Evolutionary conservation across 2,113 vertebrate species (phyloP).

Genomic region (Gadus chalcogrammus): DNA sequence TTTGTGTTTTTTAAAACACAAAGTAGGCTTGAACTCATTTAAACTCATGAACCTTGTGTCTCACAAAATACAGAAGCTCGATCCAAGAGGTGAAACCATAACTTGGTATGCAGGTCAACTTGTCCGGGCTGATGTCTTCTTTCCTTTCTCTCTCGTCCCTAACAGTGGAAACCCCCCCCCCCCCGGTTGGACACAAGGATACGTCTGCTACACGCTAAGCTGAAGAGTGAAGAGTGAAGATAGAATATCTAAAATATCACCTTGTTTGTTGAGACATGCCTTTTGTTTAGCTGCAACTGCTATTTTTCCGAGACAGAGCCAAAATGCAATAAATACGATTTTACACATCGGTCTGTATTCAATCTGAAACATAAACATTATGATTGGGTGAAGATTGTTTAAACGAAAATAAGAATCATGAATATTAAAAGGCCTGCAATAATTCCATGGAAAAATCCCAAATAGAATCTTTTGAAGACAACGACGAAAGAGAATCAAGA

Average conservation of each 20-base stretch:
- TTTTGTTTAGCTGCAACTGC: background rate
- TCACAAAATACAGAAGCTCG: no score
- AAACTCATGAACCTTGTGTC: no score
- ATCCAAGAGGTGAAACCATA: no score
- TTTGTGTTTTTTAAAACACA: no score
- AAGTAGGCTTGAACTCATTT: no score
- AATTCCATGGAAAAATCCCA: background rate
- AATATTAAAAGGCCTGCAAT: constrained; percentile 1
- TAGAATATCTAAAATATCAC: background rate
- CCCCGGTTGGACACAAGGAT: no score
- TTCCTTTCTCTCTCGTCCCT: background rate
- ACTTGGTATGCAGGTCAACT: background rate
- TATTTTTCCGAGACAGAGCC: background rate
- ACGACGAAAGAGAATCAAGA: background rate
- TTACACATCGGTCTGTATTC: background rate
- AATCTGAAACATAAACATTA: no score
- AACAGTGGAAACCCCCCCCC: constrained; percentile 17
- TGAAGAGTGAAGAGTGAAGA: constrained; percentile 5
- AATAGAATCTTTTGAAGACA: background rate
- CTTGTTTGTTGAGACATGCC: constrained; percentile 18
- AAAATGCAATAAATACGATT: background rate
- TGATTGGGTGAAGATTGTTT: no score
- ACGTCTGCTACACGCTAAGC: background rate
- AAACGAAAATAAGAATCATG: background rate
- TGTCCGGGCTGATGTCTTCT: constrained; percentile 1